Percentiles rank a stretch among this genome's conserved stretches.
These are phyloP conservation scores for Cervus canadensis DNA, from an alignment of 2,113 vertebrate genomes.

Conservation along the genomic window DNA sequence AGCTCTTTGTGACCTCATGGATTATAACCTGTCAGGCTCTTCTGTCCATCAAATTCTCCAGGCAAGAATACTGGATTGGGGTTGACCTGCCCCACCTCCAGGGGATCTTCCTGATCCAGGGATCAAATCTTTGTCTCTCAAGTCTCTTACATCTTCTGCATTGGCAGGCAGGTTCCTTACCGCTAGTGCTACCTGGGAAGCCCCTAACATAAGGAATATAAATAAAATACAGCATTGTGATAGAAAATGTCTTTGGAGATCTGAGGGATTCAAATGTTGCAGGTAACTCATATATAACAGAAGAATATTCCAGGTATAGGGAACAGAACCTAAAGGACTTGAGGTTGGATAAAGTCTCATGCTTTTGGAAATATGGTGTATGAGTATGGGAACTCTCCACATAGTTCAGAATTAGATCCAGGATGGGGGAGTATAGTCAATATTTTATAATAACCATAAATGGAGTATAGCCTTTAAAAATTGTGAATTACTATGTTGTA, in stretches of 20 bases:
- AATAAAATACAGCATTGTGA: not conserved
- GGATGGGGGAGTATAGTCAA: not conserved
- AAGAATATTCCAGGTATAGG: not conserved
- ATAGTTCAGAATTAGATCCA: not conserved
- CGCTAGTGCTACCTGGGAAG: not conserved
- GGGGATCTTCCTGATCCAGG: not conserved
- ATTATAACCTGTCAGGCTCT: not conserved
- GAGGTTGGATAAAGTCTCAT: not conserved
- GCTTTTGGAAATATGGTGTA: not conserved
- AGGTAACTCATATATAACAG: not conserved
- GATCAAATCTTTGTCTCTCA: not conserved
- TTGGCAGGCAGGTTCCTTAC: not conserved
- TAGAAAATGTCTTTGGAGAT: not conserved
- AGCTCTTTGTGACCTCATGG: not conserved
- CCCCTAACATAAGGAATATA: not conserved
- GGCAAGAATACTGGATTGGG: not conserved
- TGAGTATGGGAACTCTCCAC: not conserved
- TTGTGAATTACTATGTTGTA: not conserved
- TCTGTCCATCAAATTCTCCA: not conserved
- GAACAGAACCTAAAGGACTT: not conserved
- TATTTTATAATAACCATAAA: not conserved
- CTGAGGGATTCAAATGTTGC: not conserved
- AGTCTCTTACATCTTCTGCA: not conserved
- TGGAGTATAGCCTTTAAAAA: not conserved
- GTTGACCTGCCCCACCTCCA: not conserved